A percentile compares a stretch with the other conserved stretches of the same genome.
These are phyloP conservation scores for Eristalis pertinax DNA, from an alignment of 2,888 invertebrate genomes.

Conservation along the genomic window DNA sequence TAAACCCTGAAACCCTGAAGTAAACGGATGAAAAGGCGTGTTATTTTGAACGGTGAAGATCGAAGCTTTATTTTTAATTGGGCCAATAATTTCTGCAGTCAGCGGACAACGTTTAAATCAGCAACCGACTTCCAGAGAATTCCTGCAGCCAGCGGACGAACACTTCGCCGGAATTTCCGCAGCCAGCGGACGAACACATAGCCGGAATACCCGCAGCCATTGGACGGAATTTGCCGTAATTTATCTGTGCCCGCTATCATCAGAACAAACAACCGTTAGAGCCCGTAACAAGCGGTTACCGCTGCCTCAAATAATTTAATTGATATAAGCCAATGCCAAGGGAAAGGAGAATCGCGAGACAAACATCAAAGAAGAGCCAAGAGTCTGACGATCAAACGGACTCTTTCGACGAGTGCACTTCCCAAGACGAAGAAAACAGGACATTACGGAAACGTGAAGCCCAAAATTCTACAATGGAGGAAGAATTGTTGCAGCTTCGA, in stretches of 20 bases:
- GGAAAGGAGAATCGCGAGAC: neutral
- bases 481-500: conserved; percentile 9
- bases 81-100: too few relatives aligned
- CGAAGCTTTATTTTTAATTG: neutral
- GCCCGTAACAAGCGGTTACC: conserved; percentile 9
- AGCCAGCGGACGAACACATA: neutral
- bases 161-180: too few relatives aligned
- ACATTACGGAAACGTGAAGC: neutral
- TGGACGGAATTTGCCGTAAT: neutral
- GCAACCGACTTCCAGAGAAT: too few relatives aligned
- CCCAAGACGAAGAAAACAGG: neutral
- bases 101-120: too few relatives aligned
- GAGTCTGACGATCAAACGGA: neutral
- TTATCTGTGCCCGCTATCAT: neutral
- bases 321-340: conserved; percentile 8
- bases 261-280: neutral
- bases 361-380: conserved; percentile 5
- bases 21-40: neutral
- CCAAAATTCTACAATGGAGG: neutral
- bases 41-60: neutral
- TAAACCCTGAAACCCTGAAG: neutral
- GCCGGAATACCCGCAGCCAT: neutral
- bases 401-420: neutral
- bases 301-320: neutral
- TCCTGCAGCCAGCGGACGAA: too few relatives aligned